phyloP scores from a whole-genome alignment of 2,113 vertebrate species.

The Uria aalge region DNA sequence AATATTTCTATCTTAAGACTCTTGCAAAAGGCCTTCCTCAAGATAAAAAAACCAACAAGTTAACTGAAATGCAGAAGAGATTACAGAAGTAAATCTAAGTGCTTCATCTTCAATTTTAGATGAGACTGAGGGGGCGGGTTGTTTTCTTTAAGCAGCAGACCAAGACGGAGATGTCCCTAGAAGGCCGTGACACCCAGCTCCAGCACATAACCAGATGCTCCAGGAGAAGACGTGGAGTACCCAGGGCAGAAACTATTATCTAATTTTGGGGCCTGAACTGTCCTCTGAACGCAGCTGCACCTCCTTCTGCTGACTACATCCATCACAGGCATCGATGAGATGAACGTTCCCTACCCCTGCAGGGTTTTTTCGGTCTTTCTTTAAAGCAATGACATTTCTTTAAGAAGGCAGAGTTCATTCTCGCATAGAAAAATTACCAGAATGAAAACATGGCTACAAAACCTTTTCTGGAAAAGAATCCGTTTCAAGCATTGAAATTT shows the following conservation, averaged over 20 bases:
- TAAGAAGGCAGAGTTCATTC: neutral
- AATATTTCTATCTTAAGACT: neutral
- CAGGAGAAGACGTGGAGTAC: neutral
- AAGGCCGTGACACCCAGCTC: neutral
- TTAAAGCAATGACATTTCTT: neutral
- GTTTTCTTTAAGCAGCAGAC: neutral
- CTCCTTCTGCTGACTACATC: neutral
- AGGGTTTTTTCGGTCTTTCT: neutral
- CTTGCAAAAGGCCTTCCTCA: neutral
- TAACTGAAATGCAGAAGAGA: neutral
- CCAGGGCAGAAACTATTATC: neutral
- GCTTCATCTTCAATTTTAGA: neutral
- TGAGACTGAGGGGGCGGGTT: rapidly evolving
- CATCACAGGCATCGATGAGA: neutral
- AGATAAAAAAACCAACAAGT: neutral
- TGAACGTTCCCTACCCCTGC: neutral
- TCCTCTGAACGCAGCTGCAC: neutral
- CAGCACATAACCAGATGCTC: neutral
- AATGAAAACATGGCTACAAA: neutral
- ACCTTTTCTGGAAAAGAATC: neutral
- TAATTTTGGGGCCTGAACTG: neutral
- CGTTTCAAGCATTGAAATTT: neutral
- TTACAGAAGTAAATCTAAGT: neutral
- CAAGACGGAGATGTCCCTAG: neutral
- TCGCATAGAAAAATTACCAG: neutral